These are phyloP conservation scores for Pleuronectes platessa DNA, from an alignment of 2,113 vertebrate species.

Conservation along the genomic window DNA sequence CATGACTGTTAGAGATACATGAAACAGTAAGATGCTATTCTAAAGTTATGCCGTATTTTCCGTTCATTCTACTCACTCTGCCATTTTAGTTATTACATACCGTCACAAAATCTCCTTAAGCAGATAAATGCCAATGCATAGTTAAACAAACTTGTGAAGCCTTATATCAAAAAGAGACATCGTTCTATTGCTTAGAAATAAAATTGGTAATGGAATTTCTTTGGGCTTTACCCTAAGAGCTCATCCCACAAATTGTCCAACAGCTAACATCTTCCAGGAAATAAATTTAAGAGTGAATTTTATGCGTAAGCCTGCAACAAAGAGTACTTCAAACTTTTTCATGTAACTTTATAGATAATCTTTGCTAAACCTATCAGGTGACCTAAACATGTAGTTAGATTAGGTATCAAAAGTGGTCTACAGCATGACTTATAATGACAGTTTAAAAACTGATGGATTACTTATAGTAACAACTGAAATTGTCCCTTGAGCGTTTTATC, in stretches of 20 bases:
- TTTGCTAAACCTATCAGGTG: slow-evolving; percentile 23
- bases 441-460: slow-evolving; percentile 14
- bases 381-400: slow-evolving; percentile 16
- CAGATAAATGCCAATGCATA: slow-evolving; percentile 46
- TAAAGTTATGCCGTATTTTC: slow-evolving; percentile 39
- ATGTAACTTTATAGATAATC: slow-evolving; percentile 52
- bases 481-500: slow-evolving; percentile 14
- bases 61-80: slow-evolving; percentile 1
- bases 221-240: slow-evolving; percentile 62
- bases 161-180: slow-evolving; percentile 56
- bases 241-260: slow-evolving; percentile 72
- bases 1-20: slow-evolving; percentile 57
- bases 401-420: neutral
- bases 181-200: slow-evolving; percentile 73
- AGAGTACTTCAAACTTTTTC: slow-evolving; percentile 49
- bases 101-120: slow-evolving; percentile 28
- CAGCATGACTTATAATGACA: slow-evolving; percentile 2
- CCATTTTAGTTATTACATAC: slow-evolving; percentile 7
- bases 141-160: slow-evolving; percentile 50
- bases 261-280: slow-evolving; percentile 73
- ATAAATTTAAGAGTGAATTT: slow-evolving; percentile 64
- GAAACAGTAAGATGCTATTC: slow-evolving; percentile 50
- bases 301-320: slow-evolving; percentile 69
- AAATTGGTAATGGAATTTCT: slow-evolving; percentile 74
- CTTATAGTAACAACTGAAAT: slow-evolving; percentile 24